These are phyloP conservation scores for Chiridota heheva DNA, from an alignment of 35 echinoderm and acorn worm genomes.

Conservation along the genomic window DNA sequence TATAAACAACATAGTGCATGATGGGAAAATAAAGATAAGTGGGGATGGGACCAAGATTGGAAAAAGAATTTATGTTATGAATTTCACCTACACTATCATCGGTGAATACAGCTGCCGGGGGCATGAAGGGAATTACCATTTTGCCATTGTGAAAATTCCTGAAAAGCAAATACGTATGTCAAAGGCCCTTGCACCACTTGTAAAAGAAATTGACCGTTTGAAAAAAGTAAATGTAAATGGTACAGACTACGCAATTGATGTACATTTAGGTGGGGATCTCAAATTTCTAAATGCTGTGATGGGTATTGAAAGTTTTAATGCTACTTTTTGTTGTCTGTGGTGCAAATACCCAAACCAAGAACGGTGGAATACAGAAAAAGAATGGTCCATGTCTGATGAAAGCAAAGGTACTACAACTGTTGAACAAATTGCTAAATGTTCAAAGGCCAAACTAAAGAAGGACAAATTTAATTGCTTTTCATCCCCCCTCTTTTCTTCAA, in stretches of 20 bases:
- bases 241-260: too few relatives aligned
- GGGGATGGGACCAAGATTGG: conserved; percentile 4
- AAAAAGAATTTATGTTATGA: neutral
- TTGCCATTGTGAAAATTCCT: conserved; percentile 3
- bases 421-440: conserved; percentile 11
- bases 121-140: neutral
- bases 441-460: neutral
- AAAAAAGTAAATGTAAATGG: too few relatives aligned
- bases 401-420: conserved; percentile 4
- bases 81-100: conserved; percentile 10
- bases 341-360: conserved; percentile 42
- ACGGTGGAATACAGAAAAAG: conserved; percentile 5
- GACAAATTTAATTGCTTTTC: conserved; percentile 5
- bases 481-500: conserved; percentile 24
- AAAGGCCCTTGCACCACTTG: neutral
- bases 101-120: neutral
- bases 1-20: too few relatives aligned
- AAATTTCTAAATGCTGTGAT: conserved; percentile 53
- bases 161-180: conserved; percentile 19
- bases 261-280: conserved; percentile 11
- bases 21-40: neutral
- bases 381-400: conserved; percentile 38
- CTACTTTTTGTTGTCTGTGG: conserved; percentile 50
- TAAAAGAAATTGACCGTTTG: neutral
- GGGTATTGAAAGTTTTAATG: conserved; percentile 41